Conservation (phyloP, 2,113 vertebrate genomes). For the Seriola rivoliana region DNA sequence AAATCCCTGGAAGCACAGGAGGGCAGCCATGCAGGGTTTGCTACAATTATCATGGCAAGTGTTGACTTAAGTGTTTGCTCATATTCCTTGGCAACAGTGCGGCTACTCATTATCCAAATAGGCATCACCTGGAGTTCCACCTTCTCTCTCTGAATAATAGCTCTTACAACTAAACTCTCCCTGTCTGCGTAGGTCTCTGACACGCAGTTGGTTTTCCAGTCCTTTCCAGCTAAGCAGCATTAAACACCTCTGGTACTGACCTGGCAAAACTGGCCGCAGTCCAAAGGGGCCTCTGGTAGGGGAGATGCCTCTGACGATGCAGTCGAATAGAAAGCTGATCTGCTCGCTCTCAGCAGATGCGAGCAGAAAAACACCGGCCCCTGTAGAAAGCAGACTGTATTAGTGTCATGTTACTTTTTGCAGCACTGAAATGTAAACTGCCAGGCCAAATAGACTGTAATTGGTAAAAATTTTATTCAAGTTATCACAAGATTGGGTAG, state of each 20-base stretch:
- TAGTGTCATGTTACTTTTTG: not conserved
- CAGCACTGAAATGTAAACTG: not conserved
- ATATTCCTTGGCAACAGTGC: conserved; percentile 16
- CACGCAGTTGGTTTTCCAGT: not conserved
- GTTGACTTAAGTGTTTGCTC: conserved; percentile 39
- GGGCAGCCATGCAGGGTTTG: not conserved
- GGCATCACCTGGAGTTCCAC: not conserved
- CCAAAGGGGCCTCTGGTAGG: conserved; percentile 93
- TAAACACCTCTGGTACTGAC: conserved; percentile 80
- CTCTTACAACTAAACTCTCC: not conserved
- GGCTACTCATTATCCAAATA: conserved; percentile 2
- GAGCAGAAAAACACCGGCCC: conserved; percentile 97
- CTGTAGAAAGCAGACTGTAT: conserved; percentile 79
- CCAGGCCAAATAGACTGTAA: not conserved
- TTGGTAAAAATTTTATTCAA: not conserved
- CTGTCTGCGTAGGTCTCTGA: not conserved
- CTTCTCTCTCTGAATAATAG: not conserved
- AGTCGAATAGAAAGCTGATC: conserved; percentile 99
- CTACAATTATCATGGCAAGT: conserved; percentile 16
- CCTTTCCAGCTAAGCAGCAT: conserved; percentile 8
- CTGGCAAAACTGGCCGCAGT: conserved; percentile 91
- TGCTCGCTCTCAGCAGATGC: conserved; percentile 92
- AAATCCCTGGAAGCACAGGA: conserved; percentile 42
- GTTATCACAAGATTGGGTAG: not conserved
- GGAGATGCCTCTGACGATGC: conserved; percentile 94